Conservation (phyloP, 92 coral and sea anemone species). For the Porites cylindrica region DNA sequence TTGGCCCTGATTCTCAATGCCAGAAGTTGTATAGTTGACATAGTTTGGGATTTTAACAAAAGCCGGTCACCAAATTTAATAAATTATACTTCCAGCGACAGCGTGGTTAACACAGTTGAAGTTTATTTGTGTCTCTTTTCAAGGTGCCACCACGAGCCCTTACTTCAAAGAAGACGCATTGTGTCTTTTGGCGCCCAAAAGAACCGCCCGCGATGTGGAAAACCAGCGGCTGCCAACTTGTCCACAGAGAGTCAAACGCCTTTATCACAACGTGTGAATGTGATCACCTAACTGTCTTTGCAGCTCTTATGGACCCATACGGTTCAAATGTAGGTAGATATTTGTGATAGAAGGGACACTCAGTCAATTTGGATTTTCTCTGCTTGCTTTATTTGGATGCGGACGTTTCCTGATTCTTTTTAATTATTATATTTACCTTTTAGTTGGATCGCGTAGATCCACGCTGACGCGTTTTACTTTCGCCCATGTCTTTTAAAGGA, state of each 20-base stretch:
- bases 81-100: not conserved
- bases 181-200: constrained; percentile 78
- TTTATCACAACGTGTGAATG: constrained; percentile 80
- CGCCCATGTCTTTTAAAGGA: too few species aligned
- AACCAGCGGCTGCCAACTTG: constrained; percentile 73
- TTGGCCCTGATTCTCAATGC: too few species aligned
- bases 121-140: too few species aligned
- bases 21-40: too few species aligned
- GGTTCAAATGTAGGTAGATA: constrained; percentile 36
- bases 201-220: constrained; percentile 57
- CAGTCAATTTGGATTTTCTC: not conserved
- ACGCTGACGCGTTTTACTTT: too few species aligned
- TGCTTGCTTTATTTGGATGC: not conserved
- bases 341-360: not conserved
- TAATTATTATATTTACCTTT: too few species aligned
- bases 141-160: too few species aligned
- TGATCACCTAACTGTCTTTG: constrained; percentile 84
- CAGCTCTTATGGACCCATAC: constrained; percentile 77
- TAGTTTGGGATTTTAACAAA: too few species aligned
- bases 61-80: not conserved
- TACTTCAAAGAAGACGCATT: constrained; percentile 40
- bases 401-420: not conserved
- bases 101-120: too few species aligned
- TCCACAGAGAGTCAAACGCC: constrained; percentile 64
- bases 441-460: too few species aligned